phyloP scores from a whole-genome alignment of 2,797 vertebrate species.

The Xiphorhynchus erythropygius region DNA sequence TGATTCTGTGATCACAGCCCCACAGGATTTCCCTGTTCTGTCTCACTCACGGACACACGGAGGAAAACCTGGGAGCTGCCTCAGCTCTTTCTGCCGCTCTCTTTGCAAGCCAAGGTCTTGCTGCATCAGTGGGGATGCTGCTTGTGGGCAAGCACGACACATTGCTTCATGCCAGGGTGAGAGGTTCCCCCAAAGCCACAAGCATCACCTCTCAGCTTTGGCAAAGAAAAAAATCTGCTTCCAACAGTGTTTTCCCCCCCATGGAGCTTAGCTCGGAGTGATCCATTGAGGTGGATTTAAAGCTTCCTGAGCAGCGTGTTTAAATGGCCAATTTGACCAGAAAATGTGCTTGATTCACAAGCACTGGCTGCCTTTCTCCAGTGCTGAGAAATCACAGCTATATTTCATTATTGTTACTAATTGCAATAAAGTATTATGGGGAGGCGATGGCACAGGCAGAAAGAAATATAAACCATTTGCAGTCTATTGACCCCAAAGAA shows the following conservation, averaged over 20 bases:
- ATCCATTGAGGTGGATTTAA: conserved; percentile 27
- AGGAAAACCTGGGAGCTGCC: neutral
- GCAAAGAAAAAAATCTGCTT: neutral
- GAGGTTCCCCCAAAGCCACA: neutral
- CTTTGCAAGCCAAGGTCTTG: neutral
- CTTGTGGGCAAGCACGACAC: fast-evolving
- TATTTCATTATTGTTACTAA: conserved; percentile 61
- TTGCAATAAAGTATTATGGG: conserved; percentile 30
- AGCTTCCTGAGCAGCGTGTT: conserved; percentile 36
- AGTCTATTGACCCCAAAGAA: neutral
- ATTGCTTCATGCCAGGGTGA: fast-evolving
- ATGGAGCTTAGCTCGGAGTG: neutral
- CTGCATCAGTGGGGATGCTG: neutral
- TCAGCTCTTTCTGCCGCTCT: neutral
- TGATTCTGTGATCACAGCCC: neutral
- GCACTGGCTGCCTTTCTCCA: neutral
- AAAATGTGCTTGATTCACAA: conserved; percentile 22
- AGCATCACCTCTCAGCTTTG: neutral
- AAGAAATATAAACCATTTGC: conserved; percentile 25
- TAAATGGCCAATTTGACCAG: conserved; percentile 33
- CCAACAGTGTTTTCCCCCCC: neutral
- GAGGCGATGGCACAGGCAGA: neutral
- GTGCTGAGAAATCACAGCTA: neutral
- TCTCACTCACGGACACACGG: neutral
- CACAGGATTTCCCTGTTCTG: fast-evolving